phyloP scores from a whole-genome alignment of 2,888 invertebrate genomes.

The Prosapia bicincta region DNA sequence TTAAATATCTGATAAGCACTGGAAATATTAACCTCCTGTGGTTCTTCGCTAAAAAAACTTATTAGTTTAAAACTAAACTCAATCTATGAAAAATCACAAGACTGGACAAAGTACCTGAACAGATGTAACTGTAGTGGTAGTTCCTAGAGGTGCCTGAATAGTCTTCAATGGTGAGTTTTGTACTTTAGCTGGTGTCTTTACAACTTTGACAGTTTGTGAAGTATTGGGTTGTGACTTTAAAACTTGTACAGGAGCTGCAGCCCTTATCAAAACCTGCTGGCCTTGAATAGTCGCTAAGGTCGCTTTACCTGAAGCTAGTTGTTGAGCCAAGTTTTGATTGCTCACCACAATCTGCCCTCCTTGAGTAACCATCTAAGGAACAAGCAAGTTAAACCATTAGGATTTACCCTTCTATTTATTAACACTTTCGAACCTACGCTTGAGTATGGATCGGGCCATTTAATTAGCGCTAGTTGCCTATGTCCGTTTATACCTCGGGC shows the following conservation, averaged over 20 bases:
- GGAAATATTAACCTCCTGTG: no score
- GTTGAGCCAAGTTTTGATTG: slow-evolving; percentile 67
- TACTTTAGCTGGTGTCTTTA: not conserved
- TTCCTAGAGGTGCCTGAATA: not conserved
- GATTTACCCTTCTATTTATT: no score
- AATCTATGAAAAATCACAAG: no score
- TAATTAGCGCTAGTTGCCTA: no score
- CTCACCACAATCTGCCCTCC: slow-evolving; percentile 70
- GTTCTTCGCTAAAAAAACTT: no score
- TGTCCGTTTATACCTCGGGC: no score
- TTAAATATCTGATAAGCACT: no score
- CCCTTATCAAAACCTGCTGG: slow-evolving; percentile 77
- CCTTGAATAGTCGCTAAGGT: slow-evolving; percentile 82
- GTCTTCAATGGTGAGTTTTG: slow-evolving; percentile 1
- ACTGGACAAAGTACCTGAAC: not conserved
- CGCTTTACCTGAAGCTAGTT: slow-evolving; percentile 76
- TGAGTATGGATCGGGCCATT: no score
- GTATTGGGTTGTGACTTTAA: not conserved
- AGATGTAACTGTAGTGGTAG: not conserved
- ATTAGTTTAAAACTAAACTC: no score
- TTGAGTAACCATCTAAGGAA: slow-evolving; percentile 47
- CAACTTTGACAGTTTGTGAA: not conserved
- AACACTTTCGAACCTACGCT: no score
- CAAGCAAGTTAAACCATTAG: no score
- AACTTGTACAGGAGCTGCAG: slow-evolving; percentile 47